Conservation (phyloP, 2,888 invertebrate genomes). For the Chymomyza procnemis region DNA sequence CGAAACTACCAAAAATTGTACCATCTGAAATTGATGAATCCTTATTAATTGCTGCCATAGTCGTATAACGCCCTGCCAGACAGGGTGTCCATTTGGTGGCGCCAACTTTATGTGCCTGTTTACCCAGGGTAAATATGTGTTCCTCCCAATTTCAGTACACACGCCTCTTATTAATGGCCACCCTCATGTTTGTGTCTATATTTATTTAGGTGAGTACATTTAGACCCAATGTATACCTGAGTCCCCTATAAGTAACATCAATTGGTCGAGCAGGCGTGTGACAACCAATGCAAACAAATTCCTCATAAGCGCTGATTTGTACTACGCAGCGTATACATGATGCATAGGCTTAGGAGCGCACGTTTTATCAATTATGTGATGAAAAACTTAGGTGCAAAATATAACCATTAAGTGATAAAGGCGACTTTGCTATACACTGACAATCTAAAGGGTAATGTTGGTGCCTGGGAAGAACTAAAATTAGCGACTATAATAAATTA, state of each 20-base stretch:
- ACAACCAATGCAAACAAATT: conserved; percentile 1
- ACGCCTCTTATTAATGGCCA: neutral
- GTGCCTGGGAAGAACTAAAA: too few species aligned
- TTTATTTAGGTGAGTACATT: neutral
- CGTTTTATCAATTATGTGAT: neutral
- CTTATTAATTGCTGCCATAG: conserved; percentile 45
- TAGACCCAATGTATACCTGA: neutral
- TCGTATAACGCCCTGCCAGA: neutral
- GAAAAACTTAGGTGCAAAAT: neutral
- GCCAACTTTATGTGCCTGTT: conserved; percentile 2
- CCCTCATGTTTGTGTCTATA: neutral
- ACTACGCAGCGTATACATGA: neutral
- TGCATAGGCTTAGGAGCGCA: neutral
- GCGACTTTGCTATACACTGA: too few species aligned
- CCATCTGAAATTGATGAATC: conserved; percentile 46
- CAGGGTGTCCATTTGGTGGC: neutral
- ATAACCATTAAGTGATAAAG: neutral
- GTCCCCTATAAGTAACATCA: neutral
- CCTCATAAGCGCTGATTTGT: conserved; percentile 1
- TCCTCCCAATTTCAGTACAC: neutral
- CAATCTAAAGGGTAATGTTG: too few species aligned
- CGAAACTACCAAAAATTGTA: too few species aligned
- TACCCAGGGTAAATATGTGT: neutral
- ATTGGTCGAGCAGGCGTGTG: neutral
- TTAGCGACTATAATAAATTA: too few species aligned